phyloP scores from a whole-genome alignment of 2,888 invertebrate species.

The Geophilus truncorum region DNA sequence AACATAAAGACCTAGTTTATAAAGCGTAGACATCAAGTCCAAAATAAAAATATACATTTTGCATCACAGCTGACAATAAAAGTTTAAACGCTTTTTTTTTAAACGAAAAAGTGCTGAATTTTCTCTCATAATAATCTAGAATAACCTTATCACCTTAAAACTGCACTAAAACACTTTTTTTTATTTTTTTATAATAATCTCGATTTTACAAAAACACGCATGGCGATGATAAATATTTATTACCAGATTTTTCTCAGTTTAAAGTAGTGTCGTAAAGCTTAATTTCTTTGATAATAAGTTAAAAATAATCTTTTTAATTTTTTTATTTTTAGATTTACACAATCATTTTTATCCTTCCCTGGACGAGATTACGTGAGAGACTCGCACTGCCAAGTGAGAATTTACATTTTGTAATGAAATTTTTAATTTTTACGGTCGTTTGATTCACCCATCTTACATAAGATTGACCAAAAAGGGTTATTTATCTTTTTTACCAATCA shows the following conservation, averaged over 20 bases:
- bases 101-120: background rate
- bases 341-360: constrained; percentile 65
- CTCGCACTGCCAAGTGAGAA: constrained; percentile 69
- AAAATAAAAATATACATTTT: too few relatives aligned
- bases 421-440: background rate
- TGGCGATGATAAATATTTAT: too few relatives aligned
- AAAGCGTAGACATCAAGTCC: too few relatives aligned
- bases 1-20: too few relatives aligned
- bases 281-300: background rate
- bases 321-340: constrained; percentile 58
- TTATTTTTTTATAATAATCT: too few relatives aligned
- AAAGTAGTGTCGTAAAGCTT: background rate
- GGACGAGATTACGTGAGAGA: constrained; percentile 66
- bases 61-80: too few relatives aligned
- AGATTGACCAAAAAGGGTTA: background rate
- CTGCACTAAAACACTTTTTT: too few relatives aligned
- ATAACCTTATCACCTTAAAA: too few relatives aligned
- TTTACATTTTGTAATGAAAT: too few relatives aligned
- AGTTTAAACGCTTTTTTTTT: too few relatives aligned
- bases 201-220: background rate
- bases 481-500: background rate
- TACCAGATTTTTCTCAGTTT: background rate
- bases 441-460: background rate
- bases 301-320: constrained; percentile 19
- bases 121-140: background rate